These are phyloP conservation scores for Zoanthus gigantus DNA, from an alignment of 92 coral and sea anemone genomes.

Conservation along the genomic window DNA sequence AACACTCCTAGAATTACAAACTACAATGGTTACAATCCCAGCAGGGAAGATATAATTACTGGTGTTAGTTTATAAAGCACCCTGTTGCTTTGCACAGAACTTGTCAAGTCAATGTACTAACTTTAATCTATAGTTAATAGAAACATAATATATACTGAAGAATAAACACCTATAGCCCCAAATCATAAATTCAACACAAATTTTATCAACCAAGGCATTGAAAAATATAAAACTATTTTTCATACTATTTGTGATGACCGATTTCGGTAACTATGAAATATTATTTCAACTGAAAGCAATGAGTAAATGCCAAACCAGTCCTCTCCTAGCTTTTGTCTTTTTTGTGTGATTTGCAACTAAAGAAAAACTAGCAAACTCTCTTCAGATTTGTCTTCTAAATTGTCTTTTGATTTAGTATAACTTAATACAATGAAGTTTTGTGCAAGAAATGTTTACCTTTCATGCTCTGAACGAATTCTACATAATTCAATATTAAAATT, in stretches of 20 bases:
- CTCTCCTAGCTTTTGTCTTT: neutral
- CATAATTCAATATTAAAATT: neutral
- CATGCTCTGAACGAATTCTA: neutral
- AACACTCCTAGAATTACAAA: neutral
- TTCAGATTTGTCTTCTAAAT: too few relatives aligned
- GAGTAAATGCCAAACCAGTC: too few relatives aligned
- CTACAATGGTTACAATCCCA: slow-evolving; percentile 10
- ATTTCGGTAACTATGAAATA: neutral
- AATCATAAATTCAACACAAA: neutral
- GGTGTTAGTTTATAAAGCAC: neutral
- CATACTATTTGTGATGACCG: neutral
- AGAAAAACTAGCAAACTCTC: too few relatives aligned
- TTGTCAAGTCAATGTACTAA: neutral
- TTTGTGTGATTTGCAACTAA: too few relatives aligned
- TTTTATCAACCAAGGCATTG: neutral
- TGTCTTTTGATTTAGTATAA: too few relatives aligned
- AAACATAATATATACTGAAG: neutral
- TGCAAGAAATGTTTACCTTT: too few relatives aligned
- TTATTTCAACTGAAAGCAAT: neutral
- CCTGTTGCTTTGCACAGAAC: neutral
- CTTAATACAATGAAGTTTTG: too few relatives aligned
- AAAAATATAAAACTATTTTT: neutral
- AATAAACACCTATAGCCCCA: neutral
- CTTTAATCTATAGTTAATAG: neutral
- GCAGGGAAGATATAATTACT: slow-evolving; percentile 6